Evolutionary conservation across 1,140 invertebrate species (phyloP).

Genomic region (Trinorchestia longiramus): DNA sequence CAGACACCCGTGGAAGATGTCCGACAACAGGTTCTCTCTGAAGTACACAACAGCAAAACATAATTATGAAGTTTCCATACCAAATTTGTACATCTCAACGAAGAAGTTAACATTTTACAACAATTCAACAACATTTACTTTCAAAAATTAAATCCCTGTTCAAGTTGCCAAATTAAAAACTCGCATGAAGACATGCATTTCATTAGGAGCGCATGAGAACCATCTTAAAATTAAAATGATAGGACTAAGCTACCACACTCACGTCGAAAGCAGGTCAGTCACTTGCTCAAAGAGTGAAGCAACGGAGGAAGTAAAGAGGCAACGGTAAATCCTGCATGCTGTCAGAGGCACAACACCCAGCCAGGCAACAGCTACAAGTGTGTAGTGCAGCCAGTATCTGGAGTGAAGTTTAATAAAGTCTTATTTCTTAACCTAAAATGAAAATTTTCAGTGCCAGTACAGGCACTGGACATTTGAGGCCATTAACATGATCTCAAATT

Average conservation of each 20-base stretch:
- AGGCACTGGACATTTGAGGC: no score
- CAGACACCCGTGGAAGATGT: constrained; percentile 96
- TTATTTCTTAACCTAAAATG: no score
- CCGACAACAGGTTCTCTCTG: constrained; percentile 89
- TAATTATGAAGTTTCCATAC: background rate
- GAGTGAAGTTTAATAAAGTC: no score
- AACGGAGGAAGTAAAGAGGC: constrained; percentile 90
- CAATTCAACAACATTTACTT: background rate
- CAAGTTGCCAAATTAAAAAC: background rate
- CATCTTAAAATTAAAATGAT: no score
- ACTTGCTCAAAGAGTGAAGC: constrained; percentile 84
- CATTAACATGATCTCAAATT: no score
- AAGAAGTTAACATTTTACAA: background rate
- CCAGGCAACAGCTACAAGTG: constrained; percentile 91
- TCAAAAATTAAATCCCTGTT: background rate
- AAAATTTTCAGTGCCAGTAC: no score
- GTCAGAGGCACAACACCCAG: constrained; percentile 96
- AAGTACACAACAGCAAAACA: constrained; percentile 66
- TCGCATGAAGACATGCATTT: background rate
- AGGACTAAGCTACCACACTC: constrained; percentile 67
- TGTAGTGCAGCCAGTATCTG: constrained; percentile 45
- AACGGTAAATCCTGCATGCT: constrained; percentile 95
- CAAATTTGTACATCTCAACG: background rate
- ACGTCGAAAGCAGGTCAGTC: constrained; percentile 90
- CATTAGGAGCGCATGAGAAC: background rate